Percentiles rank a stretch among this genome's conserved stretches.
Evolutionary conservation across 2,888 invertebrate species (phyloP).

Genomic region (Xestoiulus laeticollis): DNA sequence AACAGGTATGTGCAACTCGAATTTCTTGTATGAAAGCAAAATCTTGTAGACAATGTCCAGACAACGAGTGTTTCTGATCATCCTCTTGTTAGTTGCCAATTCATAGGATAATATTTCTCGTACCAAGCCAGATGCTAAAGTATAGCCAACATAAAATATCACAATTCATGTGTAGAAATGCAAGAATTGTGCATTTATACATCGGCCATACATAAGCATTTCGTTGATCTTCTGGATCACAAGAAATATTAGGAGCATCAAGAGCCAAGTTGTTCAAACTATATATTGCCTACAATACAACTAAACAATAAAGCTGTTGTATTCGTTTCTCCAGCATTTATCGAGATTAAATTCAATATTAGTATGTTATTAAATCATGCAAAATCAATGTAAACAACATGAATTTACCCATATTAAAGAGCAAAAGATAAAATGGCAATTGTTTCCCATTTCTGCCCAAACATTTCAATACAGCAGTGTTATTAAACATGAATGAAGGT

Average conservation of each 20-base stretch:
- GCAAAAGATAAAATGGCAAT: no score
- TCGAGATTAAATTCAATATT: no score
- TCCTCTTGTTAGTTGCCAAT: background rate
- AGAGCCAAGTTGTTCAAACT: background rate
- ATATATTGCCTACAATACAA: no score
- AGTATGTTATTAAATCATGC: no score
- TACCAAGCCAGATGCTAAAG: background rate
- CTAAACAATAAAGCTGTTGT: no score
- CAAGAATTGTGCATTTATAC: no score
- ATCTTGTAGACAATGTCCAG: conserved; percentile 22
- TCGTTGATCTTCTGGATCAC: background rate
- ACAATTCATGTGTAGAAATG: background rate
- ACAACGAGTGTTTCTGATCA: background rate
- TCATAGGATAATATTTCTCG: background rate
- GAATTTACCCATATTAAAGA: no score
- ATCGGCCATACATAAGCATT: background rate
- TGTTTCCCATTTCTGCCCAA: no score
- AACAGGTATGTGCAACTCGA: conserved; percentile 32
- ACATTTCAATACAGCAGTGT: no score
- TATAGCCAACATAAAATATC: background rate
- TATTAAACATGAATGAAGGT: no score
- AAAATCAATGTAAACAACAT: no score
- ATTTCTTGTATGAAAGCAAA: conserved; percentile 16
- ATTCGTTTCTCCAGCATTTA: no score
- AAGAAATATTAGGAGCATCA: background rate